Evolutionary conservation across 2,888 invertebrate genomes (phyloP), one percentile per base, ranked within the genome.

Genomic region (Mactromeris polynyma): DNA sequence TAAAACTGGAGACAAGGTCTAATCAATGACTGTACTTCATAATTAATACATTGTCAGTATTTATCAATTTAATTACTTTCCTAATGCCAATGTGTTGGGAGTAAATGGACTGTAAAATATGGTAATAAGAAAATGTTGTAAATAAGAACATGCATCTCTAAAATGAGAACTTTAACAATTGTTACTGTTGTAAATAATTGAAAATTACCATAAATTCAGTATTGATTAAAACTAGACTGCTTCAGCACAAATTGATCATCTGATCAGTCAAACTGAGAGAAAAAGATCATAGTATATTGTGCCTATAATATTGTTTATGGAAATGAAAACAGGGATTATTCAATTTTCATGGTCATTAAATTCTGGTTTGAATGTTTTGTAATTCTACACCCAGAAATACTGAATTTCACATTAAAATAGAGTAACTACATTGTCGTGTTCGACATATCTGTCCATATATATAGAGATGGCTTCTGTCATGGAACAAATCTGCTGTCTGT

Each of bases 11-110:
- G 26, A 64, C 58, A 64, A 11, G 2, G 9, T 64, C 26, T 64
- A 26, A 64, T 64, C 58, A 64, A 64, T 64, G 26, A 9, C 26
- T 7, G 58, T 64, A n/a, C n/a, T 11, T 64, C 9, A 64, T 64
- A 64, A 64, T 64, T 64, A 64, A 64, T 64, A 64, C 58, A 64
- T 64, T n/a, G 58, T 26, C 58, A 64, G n/a, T n/a, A 64, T 26
- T 64, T 64, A 64, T 26, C 7, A 64, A 26, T 64, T 64, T 64
- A 64, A 64, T 64, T 26, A 64, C 58, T 26, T 64, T 64, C 58
- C 26, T 64, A 26, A 64, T 64, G 11, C 9, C 58, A 64, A 4
- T 9, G n/a, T 64, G 26, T 26, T 21, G 26, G 26, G 26, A 7
- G n/a, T 26, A 64, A n/a, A 64, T 64, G 58, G n/a, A 58, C 26